Evolutionary conservation across 30 jellyfish, hydroid and myxozoan species (phyloP).

Genomic region (Chironex yamaguchii): DNA sequence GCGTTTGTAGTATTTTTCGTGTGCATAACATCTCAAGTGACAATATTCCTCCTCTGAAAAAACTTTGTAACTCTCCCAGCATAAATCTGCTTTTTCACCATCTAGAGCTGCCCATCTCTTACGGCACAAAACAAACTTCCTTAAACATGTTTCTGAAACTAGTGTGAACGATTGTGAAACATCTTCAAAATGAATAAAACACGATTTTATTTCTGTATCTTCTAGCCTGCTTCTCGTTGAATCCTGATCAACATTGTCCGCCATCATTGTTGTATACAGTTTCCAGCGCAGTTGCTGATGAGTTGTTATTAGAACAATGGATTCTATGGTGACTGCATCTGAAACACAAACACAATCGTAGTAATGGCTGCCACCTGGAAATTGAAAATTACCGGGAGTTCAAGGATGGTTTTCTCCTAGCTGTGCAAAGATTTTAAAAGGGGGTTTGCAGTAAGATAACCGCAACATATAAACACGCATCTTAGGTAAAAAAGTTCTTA

Average conservation of each 20-base stretch:
- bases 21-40: too few relatives aligned
- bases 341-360: slow-evolving; percentile 21
- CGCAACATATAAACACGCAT: slow-evolving; percentile 53
- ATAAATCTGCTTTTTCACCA: slow-evolving; percentile 1
- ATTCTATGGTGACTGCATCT: slow-evolving; percentile 13
- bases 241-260: slow-evolving; percentile 25
- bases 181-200: slow-evolving; percentile 6
- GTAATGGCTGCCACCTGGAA: slow-evolving; percentile 68
- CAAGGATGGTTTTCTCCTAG: slow-evolving; percentile 60
- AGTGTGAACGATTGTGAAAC: not conserved
- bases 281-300: slow-evolving; percentile 35
- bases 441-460: slow-evolving; percentile 47
- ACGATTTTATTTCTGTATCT: slow-evolving; percentile 1
- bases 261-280: slow-evolving; percentile 44
- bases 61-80: slow-evolving; percentile 16
- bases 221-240: slow-evolving; percentile 16
- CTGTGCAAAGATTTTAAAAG: slow-evolving; percentile 45
- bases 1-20: too few relatives aligned
- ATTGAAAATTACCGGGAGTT: not conserved
- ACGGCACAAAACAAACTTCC: slow-evolving; percentile 21
- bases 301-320: slow-evolving; percentile 31
- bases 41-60: slow-evolving; percentile 32
- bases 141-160: slow-evolving; percentile 5
- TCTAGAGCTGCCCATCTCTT: slow-evolving; percentile 24
- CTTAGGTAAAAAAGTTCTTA: not conserved